These are phyloP conservation scores for Polypedilum pembai DNA, from an alignment of 1,140 invertebrate species.

Conservation along the genomic window DNA sequence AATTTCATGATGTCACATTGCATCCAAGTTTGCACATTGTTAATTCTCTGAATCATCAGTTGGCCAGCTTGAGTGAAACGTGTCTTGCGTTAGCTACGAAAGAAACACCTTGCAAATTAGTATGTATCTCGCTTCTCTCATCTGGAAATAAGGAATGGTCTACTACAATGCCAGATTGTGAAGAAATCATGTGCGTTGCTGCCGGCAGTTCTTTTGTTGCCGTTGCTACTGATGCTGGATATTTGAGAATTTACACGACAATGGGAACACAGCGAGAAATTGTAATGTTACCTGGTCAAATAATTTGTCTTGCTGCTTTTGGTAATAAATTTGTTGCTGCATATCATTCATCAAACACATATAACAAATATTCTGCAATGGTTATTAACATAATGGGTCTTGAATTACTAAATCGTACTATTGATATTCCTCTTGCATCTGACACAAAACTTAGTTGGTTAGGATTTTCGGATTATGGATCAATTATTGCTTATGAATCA, in stretches of 20 bases:
- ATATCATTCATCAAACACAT: constrained; percentile 54
- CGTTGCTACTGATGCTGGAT: constrained; percentile 62
- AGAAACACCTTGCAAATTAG: constrained; percentile 56
- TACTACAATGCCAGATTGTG: constrained; percentile 62
- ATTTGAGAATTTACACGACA: constrained; percentile 74
- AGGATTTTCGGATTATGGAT: constrained; percentile 74
- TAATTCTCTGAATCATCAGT: constrained; percentile 69
- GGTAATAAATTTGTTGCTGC: constrained; percentile 65
- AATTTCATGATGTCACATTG: constrained; percentile 85
- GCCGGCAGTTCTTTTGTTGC: constrained; percentile 68
- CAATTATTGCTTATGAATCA: constrained; percentile 58
- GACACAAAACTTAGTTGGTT: constrained; percentile 67
- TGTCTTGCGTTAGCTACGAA: constrained; percentile 74
- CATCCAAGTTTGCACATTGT: constrained; percentile 85
- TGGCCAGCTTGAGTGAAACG: constrained; percentile 74
- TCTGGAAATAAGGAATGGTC: constrained; percentile 86
- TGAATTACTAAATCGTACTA: constrained; percentile 34
- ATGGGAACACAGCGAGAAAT: constrained; percentile 77
- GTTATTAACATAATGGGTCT: neutral
- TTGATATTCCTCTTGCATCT: constrained; percentile 61
- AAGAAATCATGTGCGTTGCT: constrained; percentile 65
- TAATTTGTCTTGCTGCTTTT: constrained; percentile 53
- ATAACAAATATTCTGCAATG: neutral
- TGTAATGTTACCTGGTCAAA: constrained; percentile 62
- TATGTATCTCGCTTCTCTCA: constrained; percentile 64